Evolutionary conservation across 2,113 vertebrate species (phyloP).

Genomic region (human): DNA sequence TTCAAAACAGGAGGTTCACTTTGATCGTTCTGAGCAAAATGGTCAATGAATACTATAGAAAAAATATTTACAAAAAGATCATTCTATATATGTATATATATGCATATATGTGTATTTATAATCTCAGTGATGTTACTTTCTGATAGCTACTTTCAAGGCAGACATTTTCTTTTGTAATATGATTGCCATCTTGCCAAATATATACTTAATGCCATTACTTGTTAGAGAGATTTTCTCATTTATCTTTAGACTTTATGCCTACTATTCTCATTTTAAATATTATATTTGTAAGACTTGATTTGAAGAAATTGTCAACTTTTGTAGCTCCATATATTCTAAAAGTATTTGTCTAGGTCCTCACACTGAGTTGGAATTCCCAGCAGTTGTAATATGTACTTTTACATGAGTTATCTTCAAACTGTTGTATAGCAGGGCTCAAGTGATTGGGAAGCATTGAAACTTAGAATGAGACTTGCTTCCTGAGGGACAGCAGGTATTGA

Average conservation of each 20-base stretch:
- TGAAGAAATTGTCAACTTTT: background rate
- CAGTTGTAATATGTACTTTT: background rate
- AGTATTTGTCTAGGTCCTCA: background rate
- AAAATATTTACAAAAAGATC: background rate
- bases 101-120: background rate
- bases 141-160: background rate
- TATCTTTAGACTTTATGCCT: background rate
- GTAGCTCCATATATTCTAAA: background rate
- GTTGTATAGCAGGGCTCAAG: background rate
- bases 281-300: background rate
- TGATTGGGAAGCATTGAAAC: background rate
- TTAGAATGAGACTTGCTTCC: background rate
- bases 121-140: background rate
- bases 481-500: background rate
- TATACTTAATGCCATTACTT: background rate
- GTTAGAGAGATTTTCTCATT: background rate
- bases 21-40: constrained; percentile 34
- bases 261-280: background rate
- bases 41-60: background rate
- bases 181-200: background rate
- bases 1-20: background rate
- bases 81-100: background rate
- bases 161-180: background rate
- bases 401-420: background rate
- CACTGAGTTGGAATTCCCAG: background rate